Evolutionary conservation across 23 tunicate genomes (phyloP).

Genomic region (Styela plicata): DNA sequence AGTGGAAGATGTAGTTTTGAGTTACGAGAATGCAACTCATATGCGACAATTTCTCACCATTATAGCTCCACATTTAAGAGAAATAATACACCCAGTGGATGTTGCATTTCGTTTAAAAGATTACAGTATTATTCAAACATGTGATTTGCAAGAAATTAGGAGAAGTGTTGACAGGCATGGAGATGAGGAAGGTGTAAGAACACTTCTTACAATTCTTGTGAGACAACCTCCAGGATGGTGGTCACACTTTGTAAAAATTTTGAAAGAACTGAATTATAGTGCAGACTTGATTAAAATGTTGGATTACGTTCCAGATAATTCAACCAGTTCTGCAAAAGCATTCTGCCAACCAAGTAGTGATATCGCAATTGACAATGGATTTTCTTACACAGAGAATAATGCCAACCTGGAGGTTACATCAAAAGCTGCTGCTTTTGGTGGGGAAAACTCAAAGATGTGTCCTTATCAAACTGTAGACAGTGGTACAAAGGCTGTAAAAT

Average conservation of each 20-base stretch:
- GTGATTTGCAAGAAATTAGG: neutral
- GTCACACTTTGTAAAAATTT: neutral
- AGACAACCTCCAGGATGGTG: conserved; percentile 23
- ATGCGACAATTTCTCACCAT: conserved; percentile 6
- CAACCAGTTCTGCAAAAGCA: neutral
- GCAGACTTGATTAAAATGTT: neutral
- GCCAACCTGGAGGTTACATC: neutral
- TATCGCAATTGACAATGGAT: neutral
- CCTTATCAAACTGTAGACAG: too few species aligned
- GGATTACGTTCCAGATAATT: neutral
- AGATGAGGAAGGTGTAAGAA: neutral
- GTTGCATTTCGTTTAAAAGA: neutral
- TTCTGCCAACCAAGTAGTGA: conserved; percentile 1
- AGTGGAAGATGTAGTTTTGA: neutral
- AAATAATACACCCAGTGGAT: neutral
- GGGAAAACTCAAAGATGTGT: too few species aligned
- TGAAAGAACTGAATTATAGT: neutral
- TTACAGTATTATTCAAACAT: neutral
- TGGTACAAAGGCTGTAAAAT: neutral
- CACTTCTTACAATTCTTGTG: neutral
- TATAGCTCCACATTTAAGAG: conserved; percentile 4
- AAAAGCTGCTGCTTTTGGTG: too few species aligned
- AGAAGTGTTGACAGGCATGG: neutral
- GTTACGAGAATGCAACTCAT: neutral
- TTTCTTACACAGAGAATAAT: neutral